Evolutionary conservation across 2,888 invertebrate genomes (phyloP), one percentile per base, ranked within the genome.

Genomic region (Hypsopygia costalis): DNA sequence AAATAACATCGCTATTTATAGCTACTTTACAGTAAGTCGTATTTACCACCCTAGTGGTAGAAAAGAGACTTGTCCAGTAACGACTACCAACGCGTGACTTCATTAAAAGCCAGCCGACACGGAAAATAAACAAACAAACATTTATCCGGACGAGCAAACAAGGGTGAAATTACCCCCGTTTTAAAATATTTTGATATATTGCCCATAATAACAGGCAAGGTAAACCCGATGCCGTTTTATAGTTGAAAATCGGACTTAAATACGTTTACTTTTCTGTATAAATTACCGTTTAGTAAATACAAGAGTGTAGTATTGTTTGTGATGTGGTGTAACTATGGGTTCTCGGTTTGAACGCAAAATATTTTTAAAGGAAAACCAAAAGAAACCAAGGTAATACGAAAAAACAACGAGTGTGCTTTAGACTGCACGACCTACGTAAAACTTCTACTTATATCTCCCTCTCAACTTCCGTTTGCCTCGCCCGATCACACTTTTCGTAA

Each of bases 141-240:
- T 43, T 49, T 55, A 61, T 51, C 51, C 56, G 58, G 45, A n/a
- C 41, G 40, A 57, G 55, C 64, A 85, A 82, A 86, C 76, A 78
- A 55, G 67, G 72, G 68, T 69, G 62, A 69, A 78, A 81, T 78
- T 75, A 75, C 77, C 74, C 72, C 55, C 56, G 64, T 67, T 76
- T 75, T 69, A 75, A 69, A 77, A 77, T 81, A 77, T 81, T 83
- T 78, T 87, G 87, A 88, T 86, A 79, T 86, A 87, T 86, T 76
- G 70, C 75, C 69, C 59, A 46, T 88, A 88, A 87, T 88, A 87
- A 85, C 71, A 80, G 78, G 45, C 56, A 59, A 34, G 47, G 63
- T 62, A 53, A 57, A 59, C 55, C 22, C 55, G 52, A 51, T 62
- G 64, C 56, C 64, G 69, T 66, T 79, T 70, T 68, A 72, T 67